Evolutionary conservation across 2,797 vertebrate species (phyloP).

Genomic region (Sorex maritimensis): DNA sequence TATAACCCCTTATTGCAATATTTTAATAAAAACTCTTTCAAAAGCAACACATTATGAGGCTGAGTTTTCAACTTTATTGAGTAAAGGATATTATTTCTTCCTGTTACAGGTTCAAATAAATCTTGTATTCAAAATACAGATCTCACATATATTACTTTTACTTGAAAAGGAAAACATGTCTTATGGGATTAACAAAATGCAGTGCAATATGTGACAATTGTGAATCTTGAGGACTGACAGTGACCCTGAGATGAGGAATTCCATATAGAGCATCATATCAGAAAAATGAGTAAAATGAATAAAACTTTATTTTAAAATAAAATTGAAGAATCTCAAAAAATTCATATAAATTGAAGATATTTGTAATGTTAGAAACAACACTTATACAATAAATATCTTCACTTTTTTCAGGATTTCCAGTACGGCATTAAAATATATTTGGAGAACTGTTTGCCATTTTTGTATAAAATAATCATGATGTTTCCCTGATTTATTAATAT

Average conservation of each 20-base stretch:
- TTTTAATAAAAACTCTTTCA: slow-evolving; percentile 72
- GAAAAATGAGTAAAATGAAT: slow-evolving; percentile 13
- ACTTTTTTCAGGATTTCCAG: slow-evolving; percentile 16
- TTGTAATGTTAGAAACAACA: slow-evolving; percentile 29
- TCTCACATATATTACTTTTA: slow-evolving; percentile 58
- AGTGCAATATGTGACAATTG: background rate
- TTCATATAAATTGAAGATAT: slow-evolving; percentile 27
- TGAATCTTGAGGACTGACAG: background rate
- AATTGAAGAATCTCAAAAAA: background rate
- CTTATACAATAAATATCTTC: background rate
- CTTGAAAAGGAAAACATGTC: slow-evolving; percentile 61
- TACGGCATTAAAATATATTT: background rate
- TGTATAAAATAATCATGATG: background rate
- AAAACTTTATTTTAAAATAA: slow-evolving; percentile 33
- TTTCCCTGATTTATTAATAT: background rate
- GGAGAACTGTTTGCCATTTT: background rate
- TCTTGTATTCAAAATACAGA: slow-evolving; percentile 45
- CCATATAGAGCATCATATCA: background rate
- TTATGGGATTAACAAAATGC: slow-evolving; percentile 55
- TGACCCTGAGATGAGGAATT: background rate
- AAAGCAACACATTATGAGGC: slow-evolving; percentile 56
- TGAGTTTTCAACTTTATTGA: slow-evolving; percentile 62
- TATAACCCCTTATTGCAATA: slow-evolving; percentile 52
- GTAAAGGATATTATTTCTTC: slow-evolving; percentile 51
- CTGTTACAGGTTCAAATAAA: slow-evolving; percentile 64